Base-by-base conservation (phyloP, 2,797 vertebrate genomes). In the Huso huso region DNA sequence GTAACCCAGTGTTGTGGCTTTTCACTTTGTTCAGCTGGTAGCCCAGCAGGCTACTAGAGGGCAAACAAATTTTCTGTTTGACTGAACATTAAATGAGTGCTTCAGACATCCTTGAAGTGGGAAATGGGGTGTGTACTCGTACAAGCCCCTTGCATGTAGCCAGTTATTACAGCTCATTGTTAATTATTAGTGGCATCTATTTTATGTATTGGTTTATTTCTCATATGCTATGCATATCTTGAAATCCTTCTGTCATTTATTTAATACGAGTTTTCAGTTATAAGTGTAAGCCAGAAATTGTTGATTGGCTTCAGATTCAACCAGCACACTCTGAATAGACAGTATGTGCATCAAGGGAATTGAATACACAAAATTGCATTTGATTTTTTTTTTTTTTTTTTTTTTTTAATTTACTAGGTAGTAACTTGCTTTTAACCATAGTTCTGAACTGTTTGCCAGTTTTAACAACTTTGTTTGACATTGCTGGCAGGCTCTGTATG, bases 1-100 rank as follows among this genome's bases (percentile, higher is more conserved):
- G 61, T 62, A 62, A 37, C 12, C 1, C 18, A 7, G 10, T 58
- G 12, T n/a, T 58, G 61, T 62, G 61, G 18, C 48, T 37, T 18
- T 23, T 15, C 18, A 62, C 61, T 62, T 37, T 62, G 7, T 62
- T 62, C 61, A 62, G 61, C 13, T 62, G 61, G 18, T 62, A 62
- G 18, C 61, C 61, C 61, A 62, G 61, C 61, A 62, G 61, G 61
- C 61, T 62, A 18, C 61, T 8, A 62, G 61, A 62, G 11, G 61
- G 18, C 61, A 62, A 62, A 62, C 18, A 48, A 8, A 62, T 62
- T 62, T 62, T 62, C 18, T 62, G 61, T 62, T 18, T 62, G 6
- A 62, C 2, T 62, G 61, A 62, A 62, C 61, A 62, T 6, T 62
- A 62, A 62, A 62, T 62, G 18, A 62, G 61, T 62, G 10, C 18